A percentile compares a stretch with the other conserved stretches of the same genome.
Conservation (phyloP, 2,888 invertebrate genomes). For the Lomographa bimaculata region DNA sequence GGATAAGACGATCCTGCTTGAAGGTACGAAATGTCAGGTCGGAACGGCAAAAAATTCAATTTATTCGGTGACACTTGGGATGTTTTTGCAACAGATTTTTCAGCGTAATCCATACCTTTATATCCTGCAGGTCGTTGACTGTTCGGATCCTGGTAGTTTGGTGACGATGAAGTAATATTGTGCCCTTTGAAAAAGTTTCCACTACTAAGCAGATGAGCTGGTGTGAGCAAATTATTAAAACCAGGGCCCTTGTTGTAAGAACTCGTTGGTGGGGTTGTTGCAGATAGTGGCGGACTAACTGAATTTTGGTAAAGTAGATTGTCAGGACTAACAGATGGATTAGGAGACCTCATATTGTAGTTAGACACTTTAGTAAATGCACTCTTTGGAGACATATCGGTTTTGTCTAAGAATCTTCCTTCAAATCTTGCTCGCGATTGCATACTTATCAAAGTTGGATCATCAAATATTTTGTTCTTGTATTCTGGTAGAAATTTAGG, state of each 20-base stretch:
- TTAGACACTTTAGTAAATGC: slow-evolving; percentile 92
- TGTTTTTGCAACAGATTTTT: slow-evolving; percentile 57
- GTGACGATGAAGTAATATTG: slow-evolving; percentile 69
- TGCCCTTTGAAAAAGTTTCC: slow-evolving; percentile 83
- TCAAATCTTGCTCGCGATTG: slow-evolving; percentile 80
- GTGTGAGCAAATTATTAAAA: slow-evolving; percentile 70
- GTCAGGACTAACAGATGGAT: slow-evolving; percentile 90
- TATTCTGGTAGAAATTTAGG: slow-evolving; percentile 78
- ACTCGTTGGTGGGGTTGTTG: slow-evolving; percentile 82
- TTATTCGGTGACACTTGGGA: slow-evolving; percentile 75
- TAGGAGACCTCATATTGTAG: slow-evolving; percentile 82
- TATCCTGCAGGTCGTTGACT: slow-evolving; percentile 56
- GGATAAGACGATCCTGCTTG: slow-evolving; percentile 74
- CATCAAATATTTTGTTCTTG: slow-evolving; percentile 85
- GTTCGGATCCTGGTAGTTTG: slow-evolving; percentile 70
- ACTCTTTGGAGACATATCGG: slow-evolving; percentile 86
- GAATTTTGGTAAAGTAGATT: slow-evolving; percentile 90
- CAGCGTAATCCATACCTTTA: slow-evolving; percentile 63
- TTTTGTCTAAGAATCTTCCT: slow-evolving; percentile 67
- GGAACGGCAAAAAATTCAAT: slow-evolving; percentile 81
- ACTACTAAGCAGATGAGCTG: slow-evolving; percentile 75
- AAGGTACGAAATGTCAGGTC: slow-evolving; percentile 82
- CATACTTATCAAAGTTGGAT: slow-evolving; percentile 79
- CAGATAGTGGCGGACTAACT: slow-evolving; percentile 87
- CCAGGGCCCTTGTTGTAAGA: slow-evolving; percentile 60